phyloP scores from a whole-genome alignment of 2,113 vertebrate genomes.

The Excalfactoria chinensis region DNA sequence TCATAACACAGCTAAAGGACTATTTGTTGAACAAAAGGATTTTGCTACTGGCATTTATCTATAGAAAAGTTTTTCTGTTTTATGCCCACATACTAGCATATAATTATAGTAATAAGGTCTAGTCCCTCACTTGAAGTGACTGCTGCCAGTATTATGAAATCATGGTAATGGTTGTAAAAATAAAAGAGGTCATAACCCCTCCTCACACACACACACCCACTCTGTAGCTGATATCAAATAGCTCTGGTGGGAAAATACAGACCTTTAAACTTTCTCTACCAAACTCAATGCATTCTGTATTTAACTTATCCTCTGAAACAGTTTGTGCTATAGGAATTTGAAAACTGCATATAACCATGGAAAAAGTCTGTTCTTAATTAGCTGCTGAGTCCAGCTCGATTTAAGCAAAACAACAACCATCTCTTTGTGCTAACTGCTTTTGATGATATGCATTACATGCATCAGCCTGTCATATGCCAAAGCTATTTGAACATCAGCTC shows the following conservation, averaged over 20 bases:
- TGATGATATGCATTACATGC: slow-evolving; percentile 69
- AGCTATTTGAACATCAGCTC: not conserved
- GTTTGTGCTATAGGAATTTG: slow-evolving; percentile 80
- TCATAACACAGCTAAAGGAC: slow-evolving; percentile 68
- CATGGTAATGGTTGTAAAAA: slow-evolving; percentile 86
- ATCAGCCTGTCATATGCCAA: slow-evolving; percentile 62
- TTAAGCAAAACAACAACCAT: slow-evolving; percentile 69
- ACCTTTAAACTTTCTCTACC: slow-evolving; percentile 86
- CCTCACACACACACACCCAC: slow-evolving; percentile 82
- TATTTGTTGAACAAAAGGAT: slow-evolving; percentile 76
- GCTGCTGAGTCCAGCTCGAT: slow-evolving; percentile 61
- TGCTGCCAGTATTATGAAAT: slow-evolving; percentile 85
- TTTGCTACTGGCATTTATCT: slow-evolving; percentile 80
- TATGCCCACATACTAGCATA: slow-evolving; percentile 83
- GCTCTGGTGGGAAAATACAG: slow-evolving; percentile 88
- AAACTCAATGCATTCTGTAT: slow-evolving; percentile 82
- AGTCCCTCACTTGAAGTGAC: slow-evolving; percentile 73
- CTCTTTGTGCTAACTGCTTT: slow-evolving; percentile 74
- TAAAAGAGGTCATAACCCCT: slow-evolving; percentile 84
- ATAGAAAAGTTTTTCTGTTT: slow-evolving; percentile 82
- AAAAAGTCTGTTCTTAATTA: slow-evolving; percentile 77
- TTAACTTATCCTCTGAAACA: slow-evolving; percentile 79
- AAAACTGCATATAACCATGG: slow-evolving; percentile 74
- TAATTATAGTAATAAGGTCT: slow-evolving; percentile 82
- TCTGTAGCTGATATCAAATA: slow-evolving; percentile 83